phyloP scores from a whole-genome alignment of 2,888 invertebrate species.

The Drosophila seclusa region DNA sequence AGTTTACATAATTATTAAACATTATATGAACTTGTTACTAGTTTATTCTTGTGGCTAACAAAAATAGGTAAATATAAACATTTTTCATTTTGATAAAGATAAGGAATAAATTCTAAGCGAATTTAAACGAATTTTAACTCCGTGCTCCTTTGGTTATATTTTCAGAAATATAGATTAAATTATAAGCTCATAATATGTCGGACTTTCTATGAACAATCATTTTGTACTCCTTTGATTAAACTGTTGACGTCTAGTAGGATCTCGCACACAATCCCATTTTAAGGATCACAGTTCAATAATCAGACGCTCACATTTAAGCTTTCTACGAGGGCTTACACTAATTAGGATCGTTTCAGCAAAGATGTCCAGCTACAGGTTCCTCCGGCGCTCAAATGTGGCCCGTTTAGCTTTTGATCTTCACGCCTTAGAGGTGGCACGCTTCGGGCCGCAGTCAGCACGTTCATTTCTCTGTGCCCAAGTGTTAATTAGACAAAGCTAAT shows the following conservation, averaged over 20 bases:
- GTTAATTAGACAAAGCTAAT: conserved; percentile 79
- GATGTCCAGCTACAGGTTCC: neutral
- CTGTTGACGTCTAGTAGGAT: neutral
- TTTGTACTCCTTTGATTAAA: neutral
- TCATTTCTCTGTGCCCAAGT: conserved; percentile 59
- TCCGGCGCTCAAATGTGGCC: conserved; percentile 2
- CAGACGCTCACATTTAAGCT: neutral
- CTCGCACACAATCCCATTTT: neutral
- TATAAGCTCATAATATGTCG: rapidly evolving
- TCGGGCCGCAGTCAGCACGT: conserved; percentile 35
- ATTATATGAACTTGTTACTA: neutral
- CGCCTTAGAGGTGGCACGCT: conserved; percentile 75
- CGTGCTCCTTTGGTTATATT: neutral
- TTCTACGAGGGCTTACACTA: conserved; percentile 1
- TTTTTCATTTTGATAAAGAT: neutral
- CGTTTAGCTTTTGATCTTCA: conserved; percentile 63
- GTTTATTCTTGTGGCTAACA: neutral
- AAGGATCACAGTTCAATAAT: neutral
- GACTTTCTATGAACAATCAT: neutral
- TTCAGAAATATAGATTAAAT: neutral
- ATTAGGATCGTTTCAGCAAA: neutral
- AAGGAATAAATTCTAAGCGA: neutral
- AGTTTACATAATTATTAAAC: neutral
- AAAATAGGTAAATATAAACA: neutral
- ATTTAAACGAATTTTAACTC: neutral